Percentiles rank a stretch among this genome's conserved stretches.
Evolutionary conservation across 2,888 invertebrate genomes (phyloP).

Genomic region (Eurytoma adleriae): DNA sequence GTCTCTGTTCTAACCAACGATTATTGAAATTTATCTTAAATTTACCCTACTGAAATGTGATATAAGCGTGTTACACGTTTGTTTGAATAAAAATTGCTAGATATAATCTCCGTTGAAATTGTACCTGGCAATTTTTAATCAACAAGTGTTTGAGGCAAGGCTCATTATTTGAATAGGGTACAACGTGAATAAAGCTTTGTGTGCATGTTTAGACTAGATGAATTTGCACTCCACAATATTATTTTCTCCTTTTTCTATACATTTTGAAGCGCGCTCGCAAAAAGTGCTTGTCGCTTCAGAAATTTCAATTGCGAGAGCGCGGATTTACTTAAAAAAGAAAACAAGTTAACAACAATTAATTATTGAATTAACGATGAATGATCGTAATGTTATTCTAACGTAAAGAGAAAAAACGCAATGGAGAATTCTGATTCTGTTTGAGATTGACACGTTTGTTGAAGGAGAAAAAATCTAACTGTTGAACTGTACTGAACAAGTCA

Average conservation of each 20-base stretch:
- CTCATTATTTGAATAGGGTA: slow-evolving; percentile 13
- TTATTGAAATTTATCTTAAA: not conserved
- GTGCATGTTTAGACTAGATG: slow-evolving; percentile 52
- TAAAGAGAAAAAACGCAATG: slow-evolving; percentile 36
- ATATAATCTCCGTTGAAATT: not conserved
- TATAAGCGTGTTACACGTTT: not conserved
- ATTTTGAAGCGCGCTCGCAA: slow-evolving; percentile 47
- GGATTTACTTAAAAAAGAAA: not conserved
- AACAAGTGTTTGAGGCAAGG: no score
- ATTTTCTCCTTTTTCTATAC: slow-evolving; percentile 40
- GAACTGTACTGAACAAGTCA: slow-evolving; percentile 16
- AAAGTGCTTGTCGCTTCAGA: slow-evolving; percentile 51
- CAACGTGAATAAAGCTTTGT: slow-evolving; percentile 22
- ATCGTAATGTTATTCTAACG: no score
- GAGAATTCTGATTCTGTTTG: slow-evolving; percentile 41
- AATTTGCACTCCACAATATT: slow-evolving; percentile 39
- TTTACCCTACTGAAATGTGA: not conserved
- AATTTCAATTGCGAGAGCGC: slow-evolving; percentile 49
- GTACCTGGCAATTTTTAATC: not conserved
- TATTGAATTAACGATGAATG: not conserved
- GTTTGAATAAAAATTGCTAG: not conserved
- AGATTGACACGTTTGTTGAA: slow-evolving; percentile 37
- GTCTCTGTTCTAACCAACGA: slow-evolving; percentile 4
- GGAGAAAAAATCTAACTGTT: slow-evolving; percentile 34
- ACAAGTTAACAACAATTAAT: not conserved